Evolutionary conservation across 1,140 invertebrate genomes (phyloP), one percentile per base, ranked within the genome.

Genomic region (Polypedilum vanderplanki): DNA sequence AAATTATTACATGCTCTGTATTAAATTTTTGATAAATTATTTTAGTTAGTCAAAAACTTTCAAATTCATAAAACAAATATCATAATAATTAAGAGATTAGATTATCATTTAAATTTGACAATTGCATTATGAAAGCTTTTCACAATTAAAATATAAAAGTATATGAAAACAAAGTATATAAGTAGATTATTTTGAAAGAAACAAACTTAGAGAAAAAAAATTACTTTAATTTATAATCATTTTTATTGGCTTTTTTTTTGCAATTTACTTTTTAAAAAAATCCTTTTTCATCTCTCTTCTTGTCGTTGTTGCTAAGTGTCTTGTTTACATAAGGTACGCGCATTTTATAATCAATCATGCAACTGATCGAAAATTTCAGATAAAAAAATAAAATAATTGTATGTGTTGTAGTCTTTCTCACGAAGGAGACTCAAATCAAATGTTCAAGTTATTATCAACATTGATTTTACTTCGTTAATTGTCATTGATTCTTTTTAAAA

Each of bases 51-150:
- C 24, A 33, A 33, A 33, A 33, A 33, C 2, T 33, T 33, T 33
- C 24, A 33, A 33, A 33, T 33, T 33, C 24, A 33, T 33, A 33
- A 33, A 33, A 33, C 24, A 33, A 33, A 33, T 33, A 33, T 33
- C 24, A 33, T 33, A 33, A 33, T 33, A 33, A 33, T 33, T 33
- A 33, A 33, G 24, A 33, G 24, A 33, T 33, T 33, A 33, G 24
- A 33, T 33, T 33, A 33, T 33, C 24, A 33, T 33, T 33, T 8
- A 20, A 70, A 70, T 20, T 70, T 70, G 65, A 70, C 65, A 70
- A 70, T 70, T 70, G 65, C 65, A 70, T 70, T 70, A 70, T 70
- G 65, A 70, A 70, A 70, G 65, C 65, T 7, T 20, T 22, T 70
- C 7, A 70, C 20, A 70, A 70, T 18, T 18, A n/a, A 57, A 57